A percentile compares a stretch with the other conserved stretches of the same genome.
Conservation (phyloP, 2,113 vertebrate genomes). For the Dicentrarchus labrax region DNA sequence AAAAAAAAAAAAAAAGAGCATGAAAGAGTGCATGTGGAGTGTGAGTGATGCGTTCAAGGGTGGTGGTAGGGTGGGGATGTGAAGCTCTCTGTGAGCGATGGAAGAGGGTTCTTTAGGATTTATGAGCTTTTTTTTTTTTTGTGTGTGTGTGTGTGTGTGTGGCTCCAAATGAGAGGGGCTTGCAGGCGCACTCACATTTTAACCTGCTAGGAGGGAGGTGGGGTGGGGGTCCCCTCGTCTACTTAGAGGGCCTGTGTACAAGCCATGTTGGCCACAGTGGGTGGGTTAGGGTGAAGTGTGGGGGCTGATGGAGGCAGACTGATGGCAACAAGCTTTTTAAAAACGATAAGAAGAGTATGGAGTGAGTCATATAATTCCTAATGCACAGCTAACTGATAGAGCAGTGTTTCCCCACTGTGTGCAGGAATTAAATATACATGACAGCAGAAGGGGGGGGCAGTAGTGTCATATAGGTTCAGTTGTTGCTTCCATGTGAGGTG, state of each 20-base stretch:
- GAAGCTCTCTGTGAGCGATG: conserved; percentile 7
- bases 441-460: background rate
- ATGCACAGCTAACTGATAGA: background rate
- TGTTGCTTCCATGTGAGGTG: background rate
- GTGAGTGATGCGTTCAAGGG: conserved; percentile 35
- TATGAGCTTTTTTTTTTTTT: conserved; percentile 15
- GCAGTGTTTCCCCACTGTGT: background rate
- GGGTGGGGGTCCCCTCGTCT: background rate
- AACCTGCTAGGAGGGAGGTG: conserved; percentile 13
- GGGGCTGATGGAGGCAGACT: background rate
- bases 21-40: conserved; percentile 50
- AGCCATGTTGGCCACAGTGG: conserved; percentile 34
- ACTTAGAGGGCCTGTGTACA: background rate
- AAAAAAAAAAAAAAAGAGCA: background rate
- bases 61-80: background rate
- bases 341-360: conserved; percentile 14
- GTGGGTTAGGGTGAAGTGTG: conserved; percentile 11
- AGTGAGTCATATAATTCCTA: background rate
- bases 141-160: no score
- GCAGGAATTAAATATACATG: background rate
- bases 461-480: background rate
- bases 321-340: conserved; percentile 5
- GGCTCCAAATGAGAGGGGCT: conserved; percentile 36
- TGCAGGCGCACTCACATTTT: conserved; percentile 23
- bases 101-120: conserved; percentile 37